Base-by-base conservation (phyloP, 2,797 vertebrate species). In the Pangasius djambal region DNA sequence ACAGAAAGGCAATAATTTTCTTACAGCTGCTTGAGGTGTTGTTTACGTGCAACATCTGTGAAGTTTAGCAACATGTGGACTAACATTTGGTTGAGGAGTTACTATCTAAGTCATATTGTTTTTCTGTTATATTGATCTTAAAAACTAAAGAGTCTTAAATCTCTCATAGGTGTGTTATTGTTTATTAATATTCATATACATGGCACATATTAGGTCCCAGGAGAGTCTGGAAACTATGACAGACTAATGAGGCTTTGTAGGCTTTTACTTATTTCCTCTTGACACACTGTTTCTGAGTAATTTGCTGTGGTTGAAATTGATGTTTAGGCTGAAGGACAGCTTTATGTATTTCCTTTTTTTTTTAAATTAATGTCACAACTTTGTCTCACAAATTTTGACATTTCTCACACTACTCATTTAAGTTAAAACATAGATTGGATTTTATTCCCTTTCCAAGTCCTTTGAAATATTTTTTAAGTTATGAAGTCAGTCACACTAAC, bases 1-100 rank as follows among this genome's bases (percentile, higher is more conserved):
- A 83, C 59, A 65, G 18, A 13, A n/a, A 83, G 57, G 34, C 79
- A 28, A 15, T 83, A 28, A 83, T 82, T 82, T 61, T 28, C 57
- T 8, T 28, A 48, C 40, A 48, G 44, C 25, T 61, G 57, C 57
- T 65, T n/a, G 82, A 83, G 15, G 13, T 65, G 40, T 48, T 65
- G 40, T 83, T 65, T 20, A n/a, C 1, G 12, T n/a, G 59, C 37
- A 65, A 18, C 15, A 18, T 48, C 9, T 13, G 12, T 44, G 15
- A 83, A 16, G 25, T 65, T 83, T 65, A 63, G 34, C 37, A 83
- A 37, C 25, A 31, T 28, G 34, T 40, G 34, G 22, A 61, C 6
- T 83, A n/a, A 63, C 22, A n/a, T 61, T 28, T 65, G 15, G 6
- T 28, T 59, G n/a, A 79, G 28, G n/a, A 55, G n/a, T 34, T 31